Conservation (phyloP, 2,113 vertebrate genomes). For the Podiceps cristatus region DNA sequence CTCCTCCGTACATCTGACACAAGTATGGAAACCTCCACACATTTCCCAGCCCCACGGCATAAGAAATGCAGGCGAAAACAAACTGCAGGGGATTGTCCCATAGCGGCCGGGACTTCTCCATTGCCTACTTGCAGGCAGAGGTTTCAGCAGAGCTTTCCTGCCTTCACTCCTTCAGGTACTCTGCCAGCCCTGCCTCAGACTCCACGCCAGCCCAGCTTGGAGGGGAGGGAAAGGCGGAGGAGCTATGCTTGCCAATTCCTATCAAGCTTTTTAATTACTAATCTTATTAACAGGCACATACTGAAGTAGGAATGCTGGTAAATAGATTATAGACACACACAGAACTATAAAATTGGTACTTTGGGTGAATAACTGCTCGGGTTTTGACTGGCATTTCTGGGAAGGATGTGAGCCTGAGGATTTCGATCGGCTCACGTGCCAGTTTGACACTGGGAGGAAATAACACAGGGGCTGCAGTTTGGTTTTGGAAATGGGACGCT, state of each 20-base stretch:
- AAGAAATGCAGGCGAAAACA: constrained; percentile 91
- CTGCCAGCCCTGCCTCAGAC: constrained; percentile 33
- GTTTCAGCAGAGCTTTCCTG: background rate
- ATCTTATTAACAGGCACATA: constrained; percentile 81
- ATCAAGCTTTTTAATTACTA: constrained; percentile 80
- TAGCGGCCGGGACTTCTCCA: constrained; percentile 81
- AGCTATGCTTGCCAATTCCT: constrained; percentile 63
- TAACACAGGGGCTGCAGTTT: background rate
- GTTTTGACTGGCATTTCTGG: constrained; percentile 47
- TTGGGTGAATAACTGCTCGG: constrained; percentile 36
- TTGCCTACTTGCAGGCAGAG: background rate
- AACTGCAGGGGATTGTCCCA: constrained; percentile 91
- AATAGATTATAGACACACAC: constrained; percentile 72
- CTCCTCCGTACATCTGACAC: constrained; percentile 95
- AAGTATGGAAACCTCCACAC: constrained; percentile 97
- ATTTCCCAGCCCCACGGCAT: constrained; percentile 92
- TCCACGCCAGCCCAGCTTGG: background rate
- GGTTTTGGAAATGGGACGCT: background rate
- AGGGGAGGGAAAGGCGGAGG: constrained; percentile 60
- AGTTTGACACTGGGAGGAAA: background rate
- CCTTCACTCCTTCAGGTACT: background rate
- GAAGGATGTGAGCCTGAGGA: constrained; percentile 32
- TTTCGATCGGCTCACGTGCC: background rate
- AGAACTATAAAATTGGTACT: constrained; percentile 50
- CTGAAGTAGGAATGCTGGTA: constrained; percentile 74